Percentiles rank a stretch among this genome's conserved stretches.
These are phyloP conservation scores for Drosophila azteca DNA, from an alignment of 1,140 invertebrate genomes.

Conservation along the genomic window DNA sequence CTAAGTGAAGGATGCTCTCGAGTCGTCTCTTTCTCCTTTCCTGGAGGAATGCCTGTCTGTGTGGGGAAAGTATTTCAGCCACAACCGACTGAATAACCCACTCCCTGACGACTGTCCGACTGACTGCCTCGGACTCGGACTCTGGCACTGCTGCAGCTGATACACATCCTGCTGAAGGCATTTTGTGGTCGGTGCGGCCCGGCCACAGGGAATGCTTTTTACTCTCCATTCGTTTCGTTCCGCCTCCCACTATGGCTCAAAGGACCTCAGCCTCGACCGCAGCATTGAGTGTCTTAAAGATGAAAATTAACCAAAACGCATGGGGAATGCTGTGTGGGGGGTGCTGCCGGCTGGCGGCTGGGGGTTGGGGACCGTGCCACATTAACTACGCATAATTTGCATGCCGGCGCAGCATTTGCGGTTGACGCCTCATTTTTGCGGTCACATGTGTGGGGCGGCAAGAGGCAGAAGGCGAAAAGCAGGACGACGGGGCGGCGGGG, in stretches of 20 bases:
- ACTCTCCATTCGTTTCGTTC: conserved; percentile 19
- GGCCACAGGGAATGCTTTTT: conserved; percentile 68
- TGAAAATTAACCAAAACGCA: conserved; percentile 69
- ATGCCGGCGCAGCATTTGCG: conserved; percentile 71
- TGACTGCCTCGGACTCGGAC: conserved; percentile 10
- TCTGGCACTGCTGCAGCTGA: not conserved
- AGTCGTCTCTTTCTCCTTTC: not conserved
- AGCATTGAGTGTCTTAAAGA: conserved; percentile 80
- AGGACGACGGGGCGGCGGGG: not conserved
- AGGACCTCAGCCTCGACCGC: conserved; percentile 45
- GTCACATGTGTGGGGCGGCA: conserved; percentile 41
- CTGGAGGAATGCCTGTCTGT: conserved; percentile 30
- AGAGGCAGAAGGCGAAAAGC: too few species aligned
- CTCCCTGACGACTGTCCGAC: conserved; percentile 3
- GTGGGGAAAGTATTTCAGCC: conserved; percentile 37
- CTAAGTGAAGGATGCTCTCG: conserved; percentile 14
- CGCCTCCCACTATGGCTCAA: conserved; percentile 36
- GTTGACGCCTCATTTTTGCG: conserved; percentile 73
- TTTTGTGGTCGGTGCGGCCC: conserved; percentile 63
- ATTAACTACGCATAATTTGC: conserved; percentile 77
- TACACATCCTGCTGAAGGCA: conserved; percentile 55
- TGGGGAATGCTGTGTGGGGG: conserved; percentile 2
- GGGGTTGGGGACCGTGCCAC: conserved; percentile 27
- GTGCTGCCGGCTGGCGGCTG: too few species aligned
- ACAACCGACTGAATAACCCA: conserved; percentile 23